Base-by-base conservation (phyloP, 1,140 invertebrate species). In the Zaprionus nigranus region DNA sequence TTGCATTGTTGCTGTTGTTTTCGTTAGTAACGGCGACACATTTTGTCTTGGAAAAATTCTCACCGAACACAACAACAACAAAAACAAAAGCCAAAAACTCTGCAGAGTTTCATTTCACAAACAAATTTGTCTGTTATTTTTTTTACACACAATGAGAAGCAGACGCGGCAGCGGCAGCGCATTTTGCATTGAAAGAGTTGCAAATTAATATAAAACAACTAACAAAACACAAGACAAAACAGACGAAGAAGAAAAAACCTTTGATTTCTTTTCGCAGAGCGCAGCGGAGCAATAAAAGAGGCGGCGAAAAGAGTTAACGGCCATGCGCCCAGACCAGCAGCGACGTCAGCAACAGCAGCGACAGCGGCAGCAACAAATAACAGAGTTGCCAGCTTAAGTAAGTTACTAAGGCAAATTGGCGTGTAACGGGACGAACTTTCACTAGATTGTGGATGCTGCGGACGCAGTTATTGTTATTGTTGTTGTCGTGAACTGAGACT, bases 321-420 rank as follows among this genome's bases (percentile, higher is more conserved):
- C 65, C 70, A 75, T 68, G 72, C 76, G 73, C 81, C 81, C 64
- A 69, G 61, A 70, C 81, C 61, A 61, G 17, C 28, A 49, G 53
- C 38, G 56, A 36, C 62, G 60, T 43, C 49, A 38, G 24, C 46
- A 38, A 24, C 22, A 56, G 11, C 38, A 49, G n/a, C 46, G 46
- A 36, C 65, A 38, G 30, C 22, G 62, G 11, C 38, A 49, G n/a
- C 46, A 54, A 36, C 65, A 68, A 40, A 36, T 38, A 62, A 56
- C 58, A 60, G 59, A 28, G 57, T 38, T 59, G 63, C 40, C 71
- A 76, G 68, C 73, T 61, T 74, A 84, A 84, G 81, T 84, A 80
- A 84, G 81, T 84, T 84, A 84, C 81, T 84, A 84, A 84, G 81
- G 75, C 81, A 84, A 83, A 84, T 84, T 84, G 74, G 77, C 78